Evolutionary conservation across 2,888 invertebrate species (phyloP).

Genomic region (Ichneumoninae sp.): DNA sequence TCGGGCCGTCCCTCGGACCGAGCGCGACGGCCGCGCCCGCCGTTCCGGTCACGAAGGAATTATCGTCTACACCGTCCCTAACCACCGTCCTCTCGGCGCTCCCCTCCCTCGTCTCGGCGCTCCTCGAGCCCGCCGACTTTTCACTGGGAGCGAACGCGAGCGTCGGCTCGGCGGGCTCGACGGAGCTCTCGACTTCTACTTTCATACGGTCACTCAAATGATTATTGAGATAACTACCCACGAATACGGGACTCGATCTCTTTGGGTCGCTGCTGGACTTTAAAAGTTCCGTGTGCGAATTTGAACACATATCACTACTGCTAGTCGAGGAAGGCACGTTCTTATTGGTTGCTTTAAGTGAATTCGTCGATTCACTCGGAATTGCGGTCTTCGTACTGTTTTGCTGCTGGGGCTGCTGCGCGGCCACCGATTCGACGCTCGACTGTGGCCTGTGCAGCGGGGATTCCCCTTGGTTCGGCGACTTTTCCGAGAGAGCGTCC

Average conservation of each 20-base stretch:
- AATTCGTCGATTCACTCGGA: conserved; percentile 64
- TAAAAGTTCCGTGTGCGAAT: conserved; percentile 80
- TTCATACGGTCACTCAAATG: conserved; percentile 75
- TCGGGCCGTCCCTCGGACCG: conserved; percentile 51
- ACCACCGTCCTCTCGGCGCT: conserved; percentile 66
- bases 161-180: conserved; percentile 49
- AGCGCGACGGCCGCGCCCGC: conserved; percentile 59
- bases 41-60: conserved; percentile 70
- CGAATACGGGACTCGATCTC: conserved; percentile 77
- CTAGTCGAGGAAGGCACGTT: conserved; percentile 84
- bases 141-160: conserved; percentile 82
- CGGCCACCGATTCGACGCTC: conserved; percentile 77
- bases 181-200: conserved; percentile 66
- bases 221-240: conserved; percentile 77
- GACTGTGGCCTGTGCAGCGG: conserved; percentile 84
- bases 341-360: conserved; percentile 85
- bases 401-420: conserved; percentile 59
- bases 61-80: conserved; percentile 58
- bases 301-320: conserved; percentile 84
- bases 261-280: conserved; percentile 76
- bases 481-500: conserved; percentile 97
- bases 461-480: conserved; percentile 94
- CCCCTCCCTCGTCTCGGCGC: conserved; percentile 58
- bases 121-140: conserved; percentile 81
- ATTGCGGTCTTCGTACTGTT: conserved; percentile 65